Evolutionary conservation across 2,797 vertebrate species (phyloP), one percentile per base, ranked within the genome.

Genomic region (Coluber constrictor): DNA sequence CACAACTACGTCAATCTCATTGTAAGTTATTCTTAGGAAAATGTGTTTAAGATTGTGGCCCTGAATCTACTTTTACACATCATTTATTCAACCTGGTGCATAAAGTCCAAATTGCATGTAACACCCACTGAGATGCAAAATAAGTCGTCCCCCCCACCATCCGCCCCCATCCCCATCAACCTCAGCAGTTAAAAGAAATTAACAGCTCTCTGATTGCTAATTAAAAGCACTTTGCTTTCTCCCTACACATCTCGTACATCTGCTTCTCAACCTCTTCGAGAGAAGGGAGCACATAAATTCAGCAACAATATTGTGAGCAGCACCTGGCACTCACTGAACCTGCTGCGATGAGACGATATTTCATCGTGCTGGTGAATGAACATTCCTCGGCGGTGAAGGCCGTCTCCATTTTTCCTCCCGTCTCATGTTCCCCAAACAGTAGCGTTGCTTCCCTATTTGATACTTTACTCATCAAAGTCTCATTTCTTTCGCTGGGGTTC

Each of bases 141-240:
- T 1, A 5, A 37, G 63, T 93, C 15, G 0, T 32, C 10, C 20
- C 43, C 61, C 18, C 8, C 61, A 87, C 83, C 23, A 54, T 23
- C 63, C 16, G 29, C 43, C 63, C 27, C 63, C 47, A 29, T 47
- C 55, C 60, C 66, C 43, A 91, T 90, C 86, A 93, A 20, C 90
- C 63, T 79, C 89, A 54, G 90, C 90, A 79, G 56, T 88, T 96
- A 96, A 96, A 96, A 96, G 94, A 99, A 99, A 99, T 99, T 98
- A 99, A 98, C 98, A 98, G 96, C 97, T 96, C 97, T 98, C 97
- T 98, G 97, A 98, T 97, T 98, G 98, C 98, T 99, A 99, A 99
- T 99, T 99, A 99, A 99, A 99, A 99, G 98, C 98, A 98, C 98
- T 99, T 98, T 98, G 97, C 98, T 98, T 98, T 98, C 98, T 97